Conservation (phyloP, 2,113 vertebrate species). For the Sphaerodactylus townsendi region DNA sequence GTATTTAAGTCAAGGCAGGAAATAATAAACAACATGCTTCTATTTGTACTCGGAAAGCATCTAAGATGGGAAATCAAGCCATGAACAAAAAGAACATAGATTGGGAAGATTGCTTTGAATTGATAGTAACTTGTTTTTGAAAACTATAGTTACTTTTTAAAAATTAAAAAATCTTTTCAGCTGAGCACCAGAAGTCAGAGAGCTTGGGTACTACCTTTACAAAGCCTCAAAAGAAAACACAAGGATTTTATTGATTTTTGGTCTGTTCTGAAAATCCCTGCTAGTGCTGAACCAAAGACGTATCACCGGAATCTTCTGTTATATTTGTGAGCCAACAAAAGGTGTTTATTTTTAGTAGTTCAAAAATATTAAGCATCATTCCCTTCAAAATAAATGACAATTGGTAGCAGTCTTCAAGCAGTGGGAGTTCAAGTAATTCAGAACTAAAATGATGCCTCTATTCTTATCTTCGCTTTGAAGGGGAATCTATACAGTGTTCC, state of each 20-base stretch:
- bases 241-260: conserved; percentile 42
- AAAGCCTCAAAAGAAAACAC: conserved; percentile 39
- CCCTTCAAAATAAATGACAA: background rate
- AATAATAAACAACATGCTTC: background rate
- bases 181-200: conserved; percentile 37
- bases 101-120: conserved; percentile 37
- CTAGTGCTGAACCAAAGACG: conserved; percentile 28
- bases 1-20: background rate
- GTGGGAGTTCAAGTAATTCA: fast-evolving
- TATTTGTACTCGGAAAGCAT: background rate
- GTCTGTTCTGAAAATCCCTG: conserved; percentile 40
- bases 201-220: conserved; percentile 28
- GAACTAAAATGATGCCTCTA: background rate
- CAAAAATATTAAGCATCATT: background rate
- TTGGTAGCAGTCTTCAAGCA: background rate
- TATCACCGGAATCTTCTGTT: conserved; percentile 37
- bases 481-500: background rate
- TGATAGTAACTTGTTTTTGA: conserved; percentile 36
- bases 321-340: conserved; percentile 25
- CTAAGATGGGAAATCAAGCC: background rate
- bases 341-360: conserved; percentile 8
- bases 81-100: background rate
- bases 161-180: conserved; percentile 13
- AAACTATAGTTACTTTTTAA: conserved; percentile 27
- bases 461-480: background rate